Conservation (phyloP, 2,113 vertebrate species). For the Notothenia rossii region DNA sequence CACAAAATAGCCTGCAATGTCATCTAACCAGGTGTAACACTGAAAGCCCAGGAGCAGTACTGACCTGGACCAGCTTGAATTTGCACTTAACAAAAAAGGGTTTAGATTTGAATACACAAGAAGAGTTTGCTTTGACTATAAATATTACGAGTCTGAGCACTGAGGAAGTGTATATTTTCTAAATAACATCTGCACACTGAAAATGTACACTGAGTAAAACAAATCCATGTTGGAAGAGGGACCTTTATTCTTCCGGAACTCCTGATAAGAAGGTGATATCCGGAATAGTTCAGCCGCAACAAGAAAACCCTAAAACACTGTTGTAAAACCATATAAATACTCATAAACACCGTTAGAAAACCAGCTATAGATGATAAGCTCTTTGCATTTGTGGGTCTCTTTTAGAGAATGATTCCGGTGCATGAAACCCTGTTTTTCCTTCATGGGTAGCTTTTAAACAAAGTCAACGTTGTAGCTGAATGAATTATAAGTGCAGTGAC, state of each 20-base stretch:
- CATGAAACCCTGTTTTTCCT: neutral
- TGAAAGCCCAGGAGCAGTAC: neutral
- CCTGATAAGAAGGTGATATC: neutral
- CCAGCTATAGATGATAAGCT: slow-evolving; percentile 5
- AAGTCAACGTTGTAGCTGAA: neutral
- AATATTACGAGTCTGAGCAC: neutral
- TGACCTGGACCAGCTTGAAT: neutral
- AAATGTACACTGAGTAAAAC: slow-evolving; percentile 22
- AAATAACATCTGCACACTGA: slow-evolving; percentile 22
- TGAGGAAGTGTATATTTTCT: slow-evolving; percentile 14
- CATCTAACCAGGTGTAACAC: neutral
- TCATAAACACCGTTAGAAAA: neutral
- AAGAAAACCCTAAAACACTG: slow-evolving; percentile 7
- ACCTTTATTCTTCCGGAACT: slow-evolving; percentile 22
- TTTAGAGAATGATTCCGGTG: neutral
- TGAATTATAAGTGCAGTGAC: neutral
- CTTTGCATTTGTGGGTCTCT: slow-evolving; percentile 17
- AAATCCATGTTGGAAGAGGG: slow-evolving; percentile 19
- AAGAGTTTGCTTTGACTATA: slow-evolving; percentile 18
- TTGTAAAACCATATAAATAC: neutral
- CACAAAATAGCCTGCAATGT: slow-evolving; percentile 38
- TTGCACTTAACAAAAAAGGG: neutral
- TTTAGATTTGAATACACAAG: neutral
- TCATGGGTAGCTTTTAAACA: neutral
- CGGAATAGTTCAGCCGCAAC: slow-evolving; percentile 6